Conservation (phyloP, 2,113 vertebrate genomes). For the Maccullochella peelii region DNA sequence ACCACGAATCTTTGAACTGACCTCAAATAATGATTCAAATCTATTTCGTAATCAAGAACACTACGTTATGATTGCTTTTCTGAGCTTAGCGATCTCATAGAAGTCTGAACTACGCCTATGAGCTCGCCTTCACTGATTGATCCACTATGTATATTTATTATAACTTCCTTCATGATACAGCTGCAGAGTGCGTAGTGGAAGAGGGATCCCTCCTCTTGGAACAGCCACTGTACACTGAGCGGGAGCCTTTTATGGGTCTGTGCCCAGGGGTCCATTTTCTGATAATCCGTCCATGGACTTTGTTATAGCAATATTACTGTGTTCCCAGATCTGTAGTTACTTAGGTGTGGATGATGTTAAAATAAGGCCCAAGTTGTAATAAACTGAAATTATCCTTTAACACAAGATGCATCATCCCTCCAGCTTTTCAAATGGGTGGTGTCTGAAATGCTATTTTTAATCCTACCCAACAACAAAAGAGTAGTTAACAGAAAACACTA, state of each 20-base stretch:
- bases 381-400: neutral
- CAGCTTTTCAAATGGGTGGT: neutral
- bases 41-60: no score
- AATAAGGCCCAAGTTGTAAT: neutral
- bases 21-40: no score
- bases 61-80: no score
- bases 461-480: slow-evolving; percentile 1
- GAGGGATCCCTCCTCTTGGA: neutral
- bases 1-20: no score
- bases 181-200: neutral
- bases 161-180: neutral
- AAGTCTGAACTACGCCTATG: no score
- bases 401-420: neutral
- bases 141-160: no score
- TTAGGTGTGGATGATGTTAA: neutral
- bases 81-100: no score
- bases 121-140: no score
- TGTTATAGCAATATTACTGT: neutral
- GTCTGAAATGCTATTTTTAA: neutral
- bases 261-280: neutral
- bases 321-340: neutral
- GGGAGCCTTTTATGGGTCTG: neutral
- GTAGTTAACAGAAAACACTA: slow-evolving; percentile 9
- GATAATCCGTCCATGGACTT: neutral
- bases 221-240: neutral